Conservation (phyloP, 1,140 invertebrate genomes). For the Calycopis cecrops region DNA sequence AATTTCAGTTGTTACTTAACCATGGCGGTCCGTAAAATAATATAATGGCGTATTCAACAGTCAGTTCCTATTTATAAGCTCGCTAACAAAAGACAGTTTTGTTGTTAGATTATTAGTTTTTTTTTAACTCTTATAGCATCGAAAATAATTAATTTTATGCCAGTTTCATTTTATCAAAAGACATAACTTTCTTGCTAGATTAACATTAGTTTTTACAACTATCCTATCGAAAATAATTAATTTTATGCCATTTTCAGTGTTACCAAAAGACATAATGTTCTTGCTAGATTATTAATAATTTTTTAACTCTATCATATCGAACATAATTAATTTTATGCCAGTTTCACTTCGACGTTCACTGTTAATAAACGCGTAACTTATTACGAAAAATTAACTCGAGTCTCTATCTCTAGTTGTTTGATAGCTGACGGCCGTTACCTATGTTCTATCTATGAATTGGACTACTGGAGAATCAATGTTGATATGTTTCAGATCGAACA, state of each 20-base stretch:
- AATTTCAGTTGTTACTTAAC: constrained; percentile 10
- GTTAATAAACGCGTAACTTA: no score
- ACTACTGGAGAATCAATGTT: no score
- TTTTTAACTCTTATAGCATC: not conserved
- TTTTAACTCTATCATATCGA: not conserved
- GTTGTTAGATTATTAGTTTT: constrained; percentile 33
- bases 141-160: constrained; percentile 26
- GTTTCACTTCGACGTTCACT: no score
- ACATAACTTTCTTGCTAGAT: no score
- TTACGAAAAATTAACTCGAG: no score
- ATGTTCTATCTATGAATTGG: no score
- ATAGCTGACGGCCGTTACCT: no score
- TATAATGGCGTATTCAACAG: constrained; percentile 32
- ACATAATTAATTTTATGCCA: constrained; percentile 27
- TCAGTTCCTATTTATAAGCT: constrained; percentile 41
- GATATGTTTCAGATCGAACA: no score
- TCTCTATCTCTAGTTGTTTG: no score
- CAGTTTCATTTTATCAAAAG: constrained; percentile 23
- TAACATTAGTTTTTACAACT: no score
- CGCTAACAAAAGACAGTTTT: constrained; percentile 44
- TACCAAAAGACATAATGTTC: constrained; percentile 46
- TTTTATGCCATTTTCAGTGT: no score
- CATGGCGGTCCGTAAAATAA: constrained; percentile 33
- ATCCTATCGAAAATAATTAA: no score
- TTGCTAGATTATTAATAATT: constrained; percentile 33